phyloP scores from a whole-genome alignment of 2,888 invertebrate species.

The Rugalucina vietnamica region DNA sequence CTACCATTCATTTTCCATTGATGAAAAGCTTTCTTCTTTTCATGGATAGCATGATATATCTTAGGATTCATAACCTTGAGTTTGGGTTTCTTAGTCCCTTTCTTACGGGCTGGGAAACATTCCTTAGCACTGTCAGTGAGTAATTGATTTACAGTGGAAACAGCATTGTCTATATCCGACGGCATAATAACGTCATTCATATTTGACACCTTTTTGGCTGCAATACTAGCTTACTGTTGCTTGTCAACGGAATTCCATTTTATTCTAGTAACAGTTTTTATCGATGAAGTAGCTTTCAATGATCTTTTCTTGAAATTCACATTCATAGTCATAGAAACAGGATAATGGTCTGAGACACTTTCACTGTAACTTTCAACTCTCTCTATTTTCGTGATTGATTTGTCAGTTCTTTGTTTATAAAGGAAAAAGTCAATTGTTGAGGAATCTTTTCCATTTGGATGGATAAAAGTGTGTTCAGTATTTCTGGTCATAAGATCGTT shows the following conservation, averaged over 20 bases:
- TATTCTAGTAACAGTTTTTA: neutral
- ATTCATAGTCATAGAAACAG: neutral
- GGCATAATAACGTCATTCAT: neutral
- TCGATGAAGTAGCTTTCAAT: neutral
- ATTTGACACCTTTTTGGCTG: neutral
- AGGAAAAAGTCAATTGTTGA: constrained; percentile 28
- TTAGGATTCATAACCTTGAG: neutral
- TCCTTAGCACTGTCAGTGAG: neutral
- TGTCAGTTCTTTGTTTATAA: neutral
- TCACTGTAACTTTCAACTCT: neutral
- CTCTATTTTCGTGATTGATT: neutral
- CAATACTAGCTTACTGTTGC: neutral
- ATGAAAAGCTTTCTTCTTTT: constrained; percentile 15
- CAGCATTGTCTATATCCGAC: neutral
- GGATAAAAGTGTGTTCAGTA: constrained; percentile 16
- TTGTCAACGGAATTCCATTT: neutral
- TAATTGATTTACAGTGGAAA: neutral
- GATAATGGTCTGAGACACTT: constrained; percentile 24
- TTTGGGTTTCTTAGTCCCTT: constrained; percentile 7
- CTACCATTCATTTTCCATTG: constrained; percentile 9
- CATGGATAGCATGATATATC: neutral
- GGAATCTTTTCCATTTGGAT: constrained; percentile 31
- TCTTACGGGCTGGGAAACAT: neutral
- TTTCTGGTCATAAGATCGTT: neutral
- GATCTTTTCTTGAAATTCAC: neutral